Evolutionary conservation across 2,797 vertebrate genomes (phyloP), one percentile per base, ranked within the genome.

Genomic region (Neopelma chrysocephalum): DNA sequence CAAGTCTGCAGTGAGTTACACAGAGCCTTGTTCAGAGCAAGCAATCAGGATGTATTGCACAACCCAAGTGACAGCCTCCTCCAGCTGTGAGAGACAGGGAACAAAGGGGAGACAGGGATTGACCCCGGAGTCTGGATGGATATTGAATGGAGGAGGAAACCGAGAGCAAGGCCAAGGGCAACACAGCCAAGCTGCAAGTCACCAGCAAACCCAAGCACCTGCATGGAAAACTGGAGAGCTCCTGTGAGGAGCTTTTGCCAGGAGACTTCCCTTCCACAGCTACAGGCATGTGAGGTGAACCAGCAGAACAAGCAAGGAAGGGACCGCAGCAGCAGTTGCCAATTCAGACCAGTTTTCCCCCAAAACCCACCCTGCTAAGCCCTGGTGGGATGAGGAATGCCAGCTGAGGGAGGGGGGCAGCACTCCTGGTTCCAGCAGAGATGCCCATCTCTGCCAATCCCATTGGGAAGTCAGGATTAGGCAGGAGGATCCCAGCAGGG

Each of bases 401-500:
- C 60, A 71, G 34, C 31, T 10, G 1, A 27, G 27, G 51, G n/a
- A 29, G 10, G 5, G 9, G 20, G 31, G 3, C 43, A 57, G 36
- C 7, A 58, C 20, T 31, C 13, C 51, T 6, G 8, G 19, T 29
- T 29, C 47, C 40, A 32, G 34, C 51, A 61, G 51, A 66, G 48
- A 62, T 25, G 13, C 14, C 40, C 27, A 11, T 9, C 69, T 31
- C 13, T 23, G 34, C 70, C 56, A 50, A 6, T 12, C 9, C 27
- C 29, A 36, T 18, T 0, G 0, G 4, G 22, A 29, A 34, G 45
- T 10, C 23, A 16, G 56, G 65, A 1, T 0, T 18, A n/a, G 72
- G 15, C 19, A 27, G 38, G 65, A 2, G 0, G n/a, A 43, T 47
- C 32, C 65, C 68, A 38, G 58, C 29, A 18, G 56, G 23, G 23